These are phyloP conservation scores for Glareola pratincola DNA, from an alignment of 2,113 vertebrate genomes.

Conservation along the genomic window DNA sequence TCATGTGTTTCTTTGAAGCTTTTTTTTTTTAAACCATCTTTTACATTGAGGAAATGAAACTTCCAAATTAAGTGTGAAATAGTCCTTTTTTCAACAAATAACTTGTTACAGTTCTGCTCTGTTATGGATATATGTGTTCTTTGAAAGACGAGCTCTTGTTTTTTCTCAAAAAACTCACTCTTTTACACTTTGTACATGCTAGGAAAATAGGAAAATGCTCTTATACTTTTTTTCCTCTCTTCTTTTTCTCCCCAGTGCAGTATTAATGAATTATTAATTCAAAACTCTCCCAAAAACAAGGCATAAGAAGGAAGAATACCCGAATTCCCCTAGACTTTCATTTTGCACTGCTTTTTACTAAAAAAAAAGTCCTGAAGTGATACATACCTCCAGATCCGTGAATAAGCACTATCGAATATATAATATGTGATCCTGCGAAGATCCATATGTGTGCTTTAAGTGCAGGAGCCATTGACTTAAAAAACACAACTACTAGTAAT, in stretches of 20 bases:
- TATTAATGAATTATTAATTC: neutral
- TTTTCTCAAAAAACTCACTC: neutral
- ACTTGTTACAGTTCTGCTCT: neutral
- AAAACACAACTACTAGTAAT: neutral
- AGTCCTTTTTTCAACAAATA: neutral
- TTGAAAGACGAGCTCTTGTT: neutral
- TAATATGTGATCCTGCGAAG: neutral
- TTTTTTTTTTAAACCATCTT: neutral
- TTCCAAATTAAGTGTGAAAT: neutral
- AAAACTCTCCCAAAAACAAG: neutral
- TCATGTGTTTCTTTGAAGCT: neutral
- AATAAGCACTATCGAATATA: neutral
- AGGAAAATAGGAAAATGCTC: neutral
- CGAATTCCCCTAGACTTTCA: neutral
- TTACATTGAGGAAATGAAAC: neutral
- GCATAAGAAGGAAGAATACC: neutral
- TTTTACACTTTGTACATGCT: neutral
- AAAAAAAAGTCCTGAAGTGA: neutral
- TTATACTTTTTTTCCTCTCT: neutral
- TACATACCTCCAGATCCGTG: neutral
- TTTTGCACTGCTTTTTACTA: neutral
- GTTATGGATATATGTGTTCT: neutral
- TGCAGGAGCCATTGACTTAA: neutral
- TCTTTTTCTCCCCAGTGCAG: neutral
- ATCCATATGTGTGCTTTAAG: neutral